These are phyloP conservation scores for Notocelia uddmanniana DNA, from an alignment of 2,888 invertebrate genomes.

Conservation along the genomic window DNA sequence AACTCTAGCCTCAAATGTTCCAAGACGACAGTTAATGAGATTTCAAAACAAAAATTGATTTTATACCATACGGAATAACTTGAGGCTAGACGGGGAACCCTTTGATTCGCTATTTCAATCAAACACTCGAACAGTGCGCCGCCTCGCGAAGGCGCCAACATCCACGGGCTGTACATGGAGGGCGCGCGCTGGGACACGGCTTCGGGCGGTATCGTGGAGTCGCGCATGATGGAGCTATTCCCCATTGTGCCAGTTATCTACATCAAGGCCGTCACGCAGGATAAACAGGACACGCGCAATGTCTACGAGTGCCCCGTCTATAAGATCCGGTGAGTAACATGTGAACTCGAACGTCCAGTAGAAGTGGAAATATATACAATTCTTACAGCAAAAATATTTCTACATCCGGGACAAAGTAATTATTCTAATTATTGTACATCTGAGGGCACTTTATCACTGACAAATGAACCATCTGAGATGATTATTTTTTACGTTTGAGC, in stretches of 20 bases:
- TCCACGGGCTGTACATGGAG: conserved; percentile 96
- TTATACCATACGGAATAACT: neutral
- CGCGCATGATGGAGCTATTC: conserved; percentile 95
- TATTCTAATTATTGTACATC: neutral
- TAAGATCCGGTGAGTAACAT: conserved; percentile 89
- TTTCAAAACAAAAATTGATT: no score
- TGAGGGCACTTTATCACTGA: neutral
- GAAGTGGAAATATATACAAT: no score
- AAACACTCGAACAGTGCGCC: conserved; percentile 83
- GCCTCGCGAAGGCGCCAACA: conserved; percentile 96
- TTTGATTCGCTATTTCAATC: neutral
- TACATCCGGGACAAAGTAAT: neutral
- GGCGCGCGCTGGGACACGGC: conserved; percentile 97
- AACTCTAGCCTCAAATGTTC: no score
- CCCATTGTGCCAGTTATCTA: conserved; percentile 96
- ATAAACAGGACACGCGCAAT: conserved; percentile 95
- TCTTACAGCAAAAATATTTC: neutral
- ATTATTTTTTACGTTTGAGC: neutral
- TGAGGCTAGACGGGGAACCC: neutral
- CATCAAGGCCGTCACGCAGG: conserved; percentile 94
- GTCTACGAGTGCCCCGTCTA: conserved; percentile 97
- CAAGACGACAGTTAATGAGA: no score
- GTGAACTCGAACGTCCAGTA: no score
- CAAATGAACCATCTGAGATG: no score
- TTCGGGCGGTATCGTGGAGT: conserved; percentile 92